Evolutionary conservation across 2,113 vertebrate genomes (phyloP).

Genomic region (Pelodiscus sinensis): DNA sequence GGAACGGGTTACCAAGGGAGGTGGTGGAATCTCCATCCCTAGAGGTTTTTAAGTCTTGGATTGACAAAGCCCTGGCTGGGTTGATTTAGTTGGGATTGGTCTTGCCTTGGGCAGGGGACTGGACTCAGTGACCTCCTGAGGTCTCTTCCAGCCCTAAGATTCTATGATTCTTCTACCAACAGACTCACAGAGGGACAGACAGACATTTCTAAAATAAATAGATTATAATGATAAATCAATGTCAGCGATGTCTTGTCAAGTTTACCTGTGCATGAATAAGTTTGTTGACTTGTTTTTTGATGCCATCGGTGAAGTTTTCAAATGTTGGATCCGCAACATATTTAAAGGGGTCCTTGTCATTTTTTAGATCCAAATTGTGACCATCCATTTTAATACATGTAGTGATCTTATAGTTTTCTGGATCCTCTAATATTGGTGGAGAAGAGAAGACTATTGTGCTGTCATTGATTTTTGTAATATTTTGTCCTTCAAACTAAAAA

Average conservation of each 20-base stretch:
- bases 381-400: slow-evolving; percentile 87
- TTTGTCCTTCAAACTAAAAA: slow-evolving; percentile 75
- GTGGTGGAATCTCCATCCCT: too few species aligned
- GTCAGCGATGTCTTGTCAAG: background rate
- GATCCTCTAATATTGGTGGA: slow-evolving; percentile 78
- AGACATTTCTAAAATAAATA: fast-evolving
- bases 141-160: too few species aligned
- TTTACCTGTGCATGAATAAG: slow-evolving; percentile 85
- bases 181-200: too few species aligned
- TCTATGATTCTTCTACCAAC: too few species aligned
- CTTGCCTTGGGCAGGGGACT: too few species aligned
- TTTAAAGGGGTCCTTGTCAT: slow-evolving; percentile 75
- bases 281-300: slow-evolving; percentile 86
- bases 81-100: too few species aligned
- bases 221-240: background rate
- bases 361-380: slow-evolving; percentile 75
- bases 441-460: slow-evolving; percentile 85
- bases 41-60: too few species aligned
- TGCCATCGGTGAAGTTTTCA: slow-evolving; percentile 82
- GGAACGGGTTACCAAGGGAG: too few species aligned
- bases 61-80: too few species aligned
- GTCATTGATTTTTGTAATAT: slow-evolving; percentile 78
- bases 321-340: slow-evolving; percentile 90
- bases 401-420: slow-evolving; percentile 80
- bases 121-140: too few species aligned